Evolutionary conservation across 2,888 invertebrate genomes (phyloP), one percentile per base, ranked within the genome.

Genomic region (Tiphia femorata): DNA sequence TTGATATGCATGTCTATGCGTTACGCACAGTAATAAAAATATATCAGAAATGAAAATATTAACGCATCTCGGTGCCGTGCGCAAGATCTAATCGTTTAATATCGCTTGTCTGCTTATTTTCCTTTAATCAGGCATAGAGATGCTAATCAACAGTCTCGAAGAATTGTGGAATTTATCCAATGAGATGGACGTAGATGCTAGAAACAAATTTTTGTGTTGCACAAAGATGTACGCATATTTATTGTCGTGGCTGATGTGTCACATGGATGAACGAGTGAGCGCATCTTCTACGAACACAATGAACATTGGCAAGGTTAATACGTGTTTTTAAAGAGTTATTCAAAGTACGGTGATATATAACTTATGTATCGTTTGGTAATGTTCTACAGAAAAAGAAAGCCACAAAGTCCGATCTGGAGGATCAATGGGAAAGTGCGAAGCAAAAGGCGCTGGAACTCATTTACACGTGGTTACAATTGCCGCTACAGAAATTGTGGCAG

Each of bases 401-500:
- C 8, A 67, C 73, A 49, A 84, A 77, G 53, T 69, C 78, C 1
- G 81, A 87, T 8, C 86, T 87, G 57, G 86, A 87, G 49, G 85
- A 84, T 60, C 89, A 91, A 83, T 92, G 94, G 84, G 91, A 92
- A 61, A 79, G 85, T 2, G 91, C 91, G 65, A 88, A 91, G 57
- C 88, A 89, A 57, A 86, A 87, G 46, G 90, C 90, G 25, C 83
- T 95, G 7, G 86, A 90, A 3, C 85, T 88, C 12, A 74, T 94
- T 7, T 88, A 90, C 66, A 86, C 90, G 71, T 82, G 93, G 47
- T 77, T 94, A 12, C 90, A 91, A 64, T 86, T 91, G 58, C 91
- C 91, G 2, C 78, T 96, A 12, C 87, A 91, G 38, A 87, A 88
- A 55, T 86, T 96, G 0, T 96, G 95, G 94, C 89, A 89, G 70